These are phyloP conservation scores for Chaunax sp. DNA, from an alignment of 2,797 vertebrate genomes.

Conservation along the genomic window DNA sequence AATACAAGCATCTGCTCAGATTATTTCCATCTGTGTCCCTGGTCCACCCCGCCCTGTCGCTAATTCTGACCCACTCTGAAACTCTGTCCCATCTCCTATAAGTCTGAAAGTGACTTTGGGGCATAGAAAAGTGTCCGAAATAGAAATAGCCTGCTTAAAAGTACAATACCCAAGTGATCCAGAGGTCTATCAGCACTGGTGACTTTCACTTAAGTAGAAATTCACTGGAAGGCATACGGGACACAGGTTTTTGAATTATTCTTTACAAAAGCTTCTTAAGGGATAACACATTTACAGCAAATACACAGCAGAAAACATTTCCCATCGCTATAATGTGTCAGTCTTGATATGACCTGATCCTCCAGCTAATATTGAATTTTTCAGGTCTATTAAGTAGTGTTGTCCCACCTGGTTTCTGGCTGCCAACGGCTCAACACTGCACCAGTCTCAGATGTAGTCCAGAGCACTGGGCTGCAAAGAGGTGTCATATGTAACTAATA, in stretches of 20 bases:
- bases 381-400: slow-evolving; percentile 48
- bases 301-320: slow-evolving; percentile 27
- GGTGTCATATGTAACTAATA: slow-evolving; percentile 28
- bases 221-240: slow-evolving; percentile 36
- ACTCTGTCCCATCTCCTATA: slow-evolving; percentile 38
- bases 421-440: slow-evolving; percentile 43
- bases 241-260: neutral
- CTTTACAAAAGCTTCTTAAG: slow-evolving; percentile 1
- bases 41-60: slow-evolving; percentile 38
- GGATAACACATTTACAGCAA: slow-evolving; percentile 4
- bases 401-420: slow-evolving; percentile 51
- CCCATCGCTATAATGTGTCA: slow-evolving; percentile 7
- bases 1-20: slow-evolving; percentile 75
- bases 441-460: slow-evolving; percentile 43
- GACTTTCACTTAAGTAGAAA: slow-evolving; percentile 46
- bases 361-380: slow-evolving; percentile 49
- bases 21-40: slow-evolving; percentile 61
- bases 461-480: slow-evolving; percentile 46
- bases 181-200: slow-evolving; percentile 41
- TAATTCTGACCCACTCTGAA: slow-evolving; percentile 59
- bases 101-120: slow-evolving; percentile 27
- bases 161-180: slow-evolving; percentile 23
- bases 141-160: slow-evolving; percentile 43
- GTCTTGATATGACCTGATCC: slow-evolving; percentile 27
- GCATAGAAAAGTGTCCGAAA: slow-evolving; percentile 43